phyloP scores from a whole-genome alignment of 2,888 invertebrate species.

The Harpagoxenus sublaevis region DNA sequence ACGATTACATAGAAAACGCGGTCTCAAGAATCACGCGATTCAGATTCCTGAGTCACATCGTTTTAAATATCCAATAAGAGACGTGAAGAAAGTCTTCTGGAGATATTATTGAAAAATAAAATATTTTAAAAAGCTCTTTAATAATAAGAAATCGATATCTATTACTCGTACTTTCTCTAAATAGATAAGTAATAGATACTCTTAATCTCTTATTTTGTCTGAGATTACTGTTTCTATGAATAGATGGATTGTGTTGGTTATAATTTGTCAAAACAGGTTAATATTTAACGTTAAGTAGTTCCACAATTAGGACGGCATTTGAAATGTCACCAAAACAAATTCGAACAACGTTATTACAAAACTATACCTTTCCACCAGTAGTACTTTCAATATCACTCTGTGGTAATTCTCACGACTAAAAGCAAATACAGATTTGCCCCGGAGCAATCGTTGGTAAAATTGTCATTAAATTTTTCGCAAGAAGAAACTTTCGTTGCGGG shows the following conservation, averaged over 20 bases:
- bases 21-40: background rate
- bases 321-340: background rate
- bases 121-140: background rate
- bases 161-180: background rate
- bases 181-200: background rate
- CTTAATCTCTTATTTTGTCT: background rate
- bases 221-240: background rate
- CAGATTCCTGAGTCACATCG: background rate
- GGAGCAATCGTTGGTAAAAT: background rate
- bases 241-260: background rate
- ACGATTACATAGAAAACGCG: constrained; percentile 8
- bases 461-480: constrained; percentile 4
- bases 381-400: background rate
- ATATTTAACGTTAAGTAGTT: background rate
- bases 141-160: background rate
- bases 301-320: background rate
- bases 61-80: background rate
- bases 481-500: background rate
- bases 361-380: background rate
- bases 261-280: background rate
- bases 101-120: background rate
- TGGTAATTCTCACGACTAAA: background rate
- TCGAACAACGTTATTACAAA: background rate
- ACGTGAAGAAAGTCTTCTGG: background rate
- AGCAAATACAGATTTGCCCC: background rate